Conservation (phyloP, 2,797 vertebrate genomes). For the Cuculus canorus region DNA sequence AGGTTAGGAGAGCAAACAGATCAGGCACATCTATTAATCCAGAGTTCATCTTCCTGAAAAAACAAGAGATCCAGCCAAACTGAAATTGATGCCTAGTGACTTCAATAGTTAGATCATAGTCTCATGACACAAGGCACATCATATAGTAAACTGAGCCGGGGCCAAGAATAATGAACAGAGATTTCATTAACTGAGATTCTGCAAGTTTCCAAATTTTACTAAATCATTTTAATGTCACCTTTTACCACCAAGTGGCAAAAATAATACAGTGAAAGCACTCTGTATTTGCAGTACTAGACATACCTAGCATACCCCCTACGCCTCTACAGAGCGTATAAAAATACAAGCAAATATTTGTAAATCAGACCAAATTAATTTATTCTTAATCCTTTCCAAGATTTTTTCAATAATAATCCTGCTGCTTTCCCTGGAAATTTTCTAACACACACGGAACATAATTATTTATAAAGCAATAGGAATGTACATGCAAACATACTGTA, state of each 20-base stretch:
- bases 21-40: not conserved
- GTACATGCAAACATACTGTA: not conserved
- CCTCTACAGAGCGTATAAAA: constrained; percentile 32
- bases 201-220: constrained; percentile 47
- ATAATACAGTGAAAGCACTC: constrained; percentile 45
- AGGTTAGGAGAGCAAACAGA: not conserved
- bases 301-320: not conserved
- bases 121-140: not conserved
- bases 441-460: not conserved
- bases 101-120: constrained; percentile 50
- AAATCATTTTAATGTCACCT: constrained; percentile 41
- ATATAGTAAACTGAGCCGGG: not conserved
- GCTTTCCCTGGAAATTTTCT: constrained; percentile 15
- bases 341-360: constrained; percentile 35
- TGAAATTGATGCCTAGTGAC: not conserved
- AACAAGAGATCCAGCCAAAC: not conserved
- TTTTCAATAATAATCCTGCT: not conserved
- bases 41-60: not conserved
- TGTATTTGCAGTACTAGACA: constrained; percentile 32
- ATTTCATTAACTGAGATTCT: constrained; percentile 43
- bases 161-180: constrained; percentile 51
- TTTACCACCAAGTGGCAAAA: constrained; percentile 53
- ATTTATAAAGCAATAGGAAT: not conserved
- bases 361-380: constrained; percentile 9
- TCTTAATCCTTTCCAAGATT: not conserved